Evolutionary conservation across 1,140 invertebrate species (phyloP), one percentile per base, ranked within the genome.

Genomic region (Aphidius gifuensis): DNA sequence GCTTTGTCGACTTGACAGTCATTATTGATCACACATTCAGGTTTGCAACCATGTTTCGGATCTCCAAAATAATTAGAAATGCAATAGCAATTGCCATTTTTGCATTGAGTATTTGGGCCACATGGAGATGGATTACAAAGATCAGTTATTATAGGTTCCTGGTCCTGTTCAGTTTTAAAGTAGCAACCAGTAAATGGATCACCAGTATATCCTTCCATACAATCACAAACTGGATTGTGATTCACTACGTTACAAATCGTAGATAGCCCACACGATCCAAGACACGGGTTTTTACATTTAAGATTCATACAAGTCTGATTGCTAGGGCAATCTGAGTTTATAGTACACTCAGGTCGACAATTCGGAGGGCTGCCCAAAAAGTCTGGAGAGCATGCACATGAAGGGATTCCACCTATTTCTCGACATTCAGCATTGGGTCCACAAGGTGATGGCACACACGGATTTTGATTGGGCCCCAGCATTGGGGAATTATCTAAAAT

Each of bases 101-200:
- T 83, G 69, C 90, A 92, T 58, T 88, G 80, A 50, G 90, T 88
- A 74, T 91, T 92, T 0, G 85, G 78, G 43, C 90, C 90, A 74
- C 90, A 93, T 40, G 86, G 85, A 61, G 84, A 87, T 59, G 87
- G 86, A 62, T 83, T 81, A 71, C 87, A 89, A 51, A 87, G 85
- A 63, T 59, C 43, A 5, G 21, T 42, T 21, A 39, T 39, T 60
- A 43, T 47, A 39, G 50, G 16, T 49, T 55, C 53, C 8, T 16
- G 16, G 16, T 16, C 16, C 16, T 16, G 5, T 88, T 88, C 71
- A 59, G 61, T 60, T 9, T 49, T 62, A 1, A 44, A 50, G 8
- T 58, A 39, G 23, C 79, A 80, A 58, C 64, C 67, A 42, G 64
- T 67, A 56, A 74, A 76, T 42, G 75, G 72, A 70, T 76, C 80